These are phyloP conservation scores for Gopherus evgoodei DNA, from an alignment of 2,113 vertebrate species.

Conservation along the genomic window DNA sequence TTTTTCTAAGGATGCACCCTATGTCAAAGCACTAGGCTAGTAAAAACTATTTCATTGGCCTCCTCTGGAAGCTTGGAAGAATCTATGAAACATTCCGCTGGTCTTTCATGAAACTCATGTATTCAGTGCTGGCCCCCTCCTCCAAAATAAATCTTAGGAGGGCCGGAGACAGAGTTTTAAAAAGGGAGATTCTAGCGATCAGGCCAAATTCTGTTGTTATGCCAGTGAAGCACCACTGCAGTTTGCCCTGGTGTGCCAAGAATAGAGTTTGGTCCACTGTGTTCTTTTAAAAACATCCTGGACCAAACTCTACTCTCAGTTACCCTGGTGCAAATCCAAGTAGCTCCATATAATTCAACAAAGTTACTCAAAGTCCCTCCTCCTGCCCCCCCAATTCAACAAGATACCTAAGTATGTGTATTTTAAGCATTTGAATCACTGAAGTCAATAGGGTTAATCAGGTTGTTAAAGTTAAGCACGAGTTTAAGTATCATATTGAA, in stretches of 20 bases:
- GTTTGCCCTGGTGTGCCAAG: background rate
- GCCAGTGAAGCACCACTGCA: background rate
- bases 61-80: accelerated
- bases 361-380: background rate
- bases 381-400: background rate
- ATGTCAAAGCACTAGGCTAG: background rate
- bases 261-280: background rate
- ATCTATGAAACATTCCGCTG: background rate
- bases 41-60: background rate
- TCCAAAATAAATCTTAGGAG: background rate
- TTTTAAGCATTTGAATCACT: background rate
- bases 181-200: background rate
- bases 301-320: background rate
- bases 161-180: background rate
- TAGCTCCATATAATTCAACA: background rate
- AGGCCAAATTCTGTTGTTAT: background rate
- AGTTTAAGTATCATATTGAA: background rate
- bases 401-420: background rate
- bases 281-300: background rate
- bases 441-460: background rate
- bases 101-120: accelerated
- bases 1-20: background rate
- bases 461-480: background rate
- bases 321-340: background rate
- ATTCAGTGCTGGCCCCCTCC: background rate